Evolutionary conservation across 2,888 invertebrate genomes (phyloP).

Genomic region (Cyclophora albipunctata): DNA sequence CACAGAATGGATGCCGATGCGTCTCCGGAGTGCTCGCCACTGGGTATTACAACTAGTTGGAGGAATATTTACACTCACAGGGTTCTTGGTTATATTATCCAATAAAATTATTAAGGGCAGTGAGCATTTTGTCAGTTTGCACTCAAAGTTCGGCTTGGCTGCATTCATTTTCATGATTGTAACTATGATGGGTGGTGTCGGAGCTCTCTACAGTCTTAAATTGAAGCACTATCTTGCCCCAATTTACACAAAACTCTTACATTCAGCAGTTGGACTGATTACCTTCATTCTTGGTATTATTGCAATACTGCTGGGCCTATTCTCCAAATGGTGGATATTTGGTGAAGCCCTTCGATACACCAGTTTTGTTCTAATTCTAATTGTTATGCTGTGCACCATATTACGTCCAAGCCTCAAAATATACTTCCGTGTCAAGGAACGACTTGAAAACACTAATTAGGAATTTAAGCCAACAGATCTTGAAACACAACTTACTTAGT

Average conservation of each 20-base stretch:
- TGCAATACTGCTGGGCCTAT: constrained; percentile 54
- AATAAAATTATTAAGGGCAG: constrained; percentile 54
- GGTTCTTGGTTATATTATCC: constrained; percentile 56
- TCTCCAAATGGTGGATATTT: constrained; percentile 59
- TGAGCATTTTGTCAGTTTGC: constrained; percentile 52
- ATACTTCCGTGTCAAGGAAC: constrained; percentile 63
- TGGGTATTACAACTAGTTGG: constrained; percentile 61
- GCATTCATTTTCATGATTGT: constrained; percentile 53
- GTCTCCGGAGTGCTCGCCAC: constrained; percentile 63
- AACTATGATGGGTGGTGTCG: constrained; percentile 61
- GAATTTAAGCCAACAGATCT: neutral
- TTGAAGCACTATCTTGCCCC: constrained; percentile 62
- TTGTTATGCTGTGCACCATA: constrained; percentile 54
- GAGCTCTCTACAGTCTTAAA: constrained; percentile 61
- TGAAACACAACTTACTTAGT: neutral
- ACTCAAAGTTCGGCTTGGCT: constrained; percentile 63
- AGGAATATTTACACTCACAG: constrained; percentile 40
- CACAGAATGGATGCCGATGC: constrained; percentile 71
- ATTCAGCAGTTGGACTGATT: constrained; percentile 54
- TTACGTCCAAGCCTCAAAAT: constrained; percentile 61
- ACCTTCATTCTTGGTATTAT: constrained; percentile 59
- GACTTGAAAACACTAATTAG: constrained; percentile 54
- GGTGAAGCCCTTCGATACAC: constrained; percentile 53
- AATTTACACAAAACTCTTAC: constrained; percentile 61
- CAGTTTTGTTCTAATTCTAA: constrained; percentile 43